A percentile compares a stretch with the other conserved stretches of the same genome.
Evolutionary conservation across 1,140 invertebrate species (phyloP).

Genomic region (Metaphire vulgaris): DNA sequence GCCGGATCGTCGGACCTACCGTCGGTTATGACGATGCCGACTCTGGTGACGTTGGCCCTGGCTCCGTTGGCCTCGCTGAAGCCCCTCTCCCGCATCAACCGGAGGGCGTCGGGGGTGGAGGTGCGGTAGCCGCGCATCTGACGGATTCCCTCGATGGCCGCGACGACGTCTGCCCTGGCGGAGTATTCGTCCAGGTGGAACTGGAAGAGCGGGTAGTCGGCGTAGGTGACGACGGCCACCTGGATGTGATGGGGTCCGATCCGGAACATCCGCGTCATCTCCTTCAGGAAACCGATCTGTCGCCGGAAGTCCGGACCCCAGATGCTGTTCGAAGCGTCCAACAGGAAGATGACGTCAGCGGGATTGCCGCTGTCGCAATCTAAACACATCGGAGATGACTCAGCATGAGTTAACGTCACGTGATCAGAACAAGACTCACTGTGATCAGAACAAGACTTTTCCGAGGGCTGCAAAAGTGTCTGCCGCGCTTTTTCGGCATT

Average conservation of each 20-base stretch:
- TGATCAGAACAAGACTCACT: too few relatives aligned
- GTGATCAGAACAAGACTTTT: too few relatives aligned
- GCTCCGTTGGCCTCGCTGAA: neutral
- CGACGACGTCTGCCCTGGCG: neutral
- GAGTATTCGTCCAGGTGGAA: neutral
- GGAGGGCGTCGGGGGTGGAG: neutral
- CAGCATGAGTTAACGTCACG: too few relatives aligned
- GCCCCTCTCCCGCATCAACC: neutral
- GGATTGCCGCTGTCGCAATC: slow-evolving; percentile 18
- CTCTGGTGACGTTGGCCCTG: slow-evolving; percentile 7
- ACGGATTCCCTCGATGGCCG: neutral
- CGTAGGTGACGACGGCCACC: slow-evolving; percentile 6
- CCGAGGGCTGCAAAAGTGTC: too few relatives aligned
- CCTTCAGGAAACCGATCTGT: slow-evolving; percentile 32
- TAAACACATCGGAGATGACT: too few relatives aligned
- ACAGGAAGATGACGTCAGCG: slow-evolving; percentile 40
- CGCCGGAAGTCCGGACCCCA: slow-evolving; percentile 33
- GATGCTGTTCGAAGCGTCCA: slow-evolving; percentile 39
- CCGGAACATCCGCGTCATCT: neutral
- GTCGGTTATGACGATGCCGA: slow-evolving; percentile 26
- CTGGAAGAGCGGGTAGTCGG: neutral
- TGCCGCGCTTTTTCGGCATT: too few relatives aligned
- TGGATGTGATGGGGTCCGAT: neutral
- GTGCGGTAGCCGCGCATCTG: neutral
- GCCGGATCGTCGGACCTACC: slow-evolving; percentile 23